phyloP scores from a whole-genome alignment of 2,888 invertebrate species.

The Cheilosia variabilis region DNA sequence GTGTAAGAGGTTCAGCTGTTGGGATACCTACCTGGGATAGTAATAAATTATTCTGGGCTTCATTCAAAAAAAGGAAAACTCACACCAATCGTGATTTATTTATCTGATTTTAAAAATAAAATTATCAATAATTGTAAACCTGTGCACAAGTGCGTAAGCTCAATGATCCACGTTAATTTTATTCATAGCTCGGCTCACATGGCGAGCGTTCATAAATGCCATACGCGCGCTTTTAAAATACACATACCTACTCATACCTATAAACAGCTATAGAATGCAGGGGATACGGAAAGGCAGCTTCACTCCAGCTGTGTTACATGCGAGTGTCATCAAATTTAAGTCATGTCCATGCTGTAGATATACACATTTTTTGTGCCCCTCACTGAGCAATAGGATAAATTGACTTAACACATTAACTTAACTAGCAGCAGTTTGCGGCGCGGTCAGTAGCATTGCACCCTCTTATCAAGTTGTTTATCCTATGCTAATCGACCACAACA shows the following conservation, averaged over 20 bases:
- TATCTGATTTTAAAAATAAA: too few species aligned
- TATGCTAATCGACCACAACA: constrained; percentile 38
- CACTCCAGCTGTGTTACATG: not conserved
- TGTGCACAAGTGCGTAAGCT: constrained; percentile 19
- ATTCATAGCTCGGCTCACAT: constrained; percentile 4
- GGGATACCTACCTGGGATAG: too few species aligned
- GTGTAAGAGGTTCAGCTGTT: too few species aligned
- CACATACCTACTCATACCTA: not conserved
- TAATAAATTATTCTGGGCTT: too few species aligned
- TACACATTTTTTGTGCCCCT: not conserved
- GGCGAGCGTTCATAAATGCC: not conserved
- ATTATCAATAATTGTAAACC: not conserved
- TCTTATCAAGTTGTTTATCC: constrained; percentile 59
- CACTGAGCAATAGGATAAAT: constrained; percentile 36
- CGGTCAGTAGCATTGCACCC: constrained; percentile 61
- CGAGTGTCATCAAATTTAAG: constrained; percentile 21
- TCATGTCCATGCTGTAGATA: not conserved
- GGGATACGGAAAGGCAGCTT: not conserved
- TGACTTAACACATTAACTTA: constrained; percentile 67
- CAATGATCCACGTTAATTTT: constrained; percentile 7
- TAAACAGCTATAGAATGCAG: not conserved
- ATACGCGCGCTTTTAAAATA: not conserved
- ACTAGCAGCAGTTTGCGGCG: constrained; percentile 43
- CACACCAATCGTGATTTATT: too few species aligned
- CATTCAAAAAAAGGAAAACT: too few species aligned